Evolutionary conservation across 2,888 invertebrate genomes (phyloP).

Genomic region (Melinopterus prodromus): DNA sequence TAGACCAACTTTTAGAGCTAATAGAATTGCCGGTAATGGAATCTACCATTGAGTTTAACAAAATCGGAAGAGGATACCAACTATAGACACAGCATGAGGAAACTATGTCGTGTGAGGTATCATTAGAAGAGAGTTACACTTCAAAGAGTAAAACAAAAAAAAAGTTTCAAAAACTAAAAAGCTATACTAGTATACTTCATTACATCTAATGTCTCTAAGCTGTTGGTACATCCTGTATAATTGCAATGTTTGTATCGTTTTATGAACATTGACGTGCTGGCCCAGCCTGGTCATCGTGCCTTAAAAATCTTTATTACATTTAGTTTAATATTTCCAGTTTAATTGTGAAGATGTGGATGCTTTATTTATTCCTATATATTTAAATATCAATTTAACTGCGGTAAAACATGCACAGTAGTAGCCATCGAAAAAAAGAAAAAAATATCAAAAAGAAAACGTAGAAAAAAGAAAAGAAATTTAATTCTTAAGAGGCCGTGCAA

Average conservation of each 20-base stretch:
- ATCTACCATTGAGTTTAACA: too few species aligned
- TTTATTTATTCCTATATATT: neutral
- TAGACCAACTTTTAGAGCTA: too few species aligned
- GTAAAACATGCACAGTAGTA: neutral
- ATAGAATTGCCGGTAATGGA: too few species aligned
- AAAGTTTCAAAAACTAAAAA: too few species aligned
- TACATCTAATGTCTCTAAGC: too few species aligned
- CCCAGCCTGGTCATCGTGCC: neutral
- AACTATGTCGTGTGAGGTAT: too few species aligned
- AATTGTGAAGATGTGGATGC: neutral
- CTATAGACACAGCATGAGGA: too few species aligned
- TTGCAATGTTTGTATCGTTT: neutral
- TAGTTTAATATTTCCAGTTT: neutral
- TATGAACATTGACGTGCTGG: neutral
- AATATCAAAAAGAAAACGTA: neutral
- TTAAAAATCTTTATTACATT: neutral
- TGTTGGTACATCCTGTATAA: neutral
- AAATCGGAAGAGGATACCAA: too few species aligned
- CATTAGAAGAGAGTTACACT: too few species aligned
- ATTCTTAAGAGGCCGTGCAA: conserved; percentile 32
- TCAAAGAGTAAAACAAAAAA: too few species aligned
- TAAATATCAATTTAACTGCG: neutral
- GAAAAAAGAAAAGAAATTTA: conserved; percentile 28
- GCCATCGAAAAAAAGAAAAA: conserved; percentile 28
- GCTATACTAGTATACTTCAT: too few species aligned